phyloP scores from a whole-genome alignment of 2,113 vertebrate species.

The Campylomormyrus numenius region DNA sequence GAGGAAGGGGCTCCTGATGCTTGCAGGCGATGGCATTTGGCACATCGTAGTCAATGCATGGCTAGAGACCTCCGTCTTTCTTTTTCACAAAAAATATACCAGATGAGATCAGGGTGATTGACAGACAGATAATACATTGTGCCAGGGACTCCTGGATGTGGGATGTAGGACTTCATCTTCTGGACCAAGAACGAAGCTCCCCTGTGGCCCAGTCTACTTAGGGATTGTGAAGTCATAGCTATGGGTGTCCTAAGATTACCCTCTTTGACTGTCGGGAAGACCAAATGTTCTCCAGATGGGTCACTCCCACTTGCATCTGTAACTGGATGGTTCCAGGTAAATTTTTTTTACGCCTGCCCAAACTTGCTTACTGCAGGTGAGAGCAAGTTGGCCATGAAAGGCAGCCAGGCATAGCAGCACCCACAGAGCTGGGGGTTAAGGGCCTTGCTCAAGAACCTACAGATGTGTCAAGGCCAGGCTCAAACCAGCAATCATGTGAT shows the following conservation, averaged over 20 bases:
- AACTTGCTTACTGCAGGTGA: too few species aligned
- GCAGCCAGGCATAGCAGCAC: too few species aligned
- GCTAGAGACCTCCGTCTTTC: neutral
- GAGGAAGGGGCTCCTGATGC: neutral
- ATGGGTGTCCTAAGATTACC: neutral
- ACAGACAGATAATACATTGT: neutral
- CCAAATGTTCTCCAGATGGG: neutral
- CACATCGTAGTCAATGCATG: neutral
- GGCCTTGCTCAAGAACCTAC: too few species aligned
- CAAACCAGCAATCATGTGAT: too few species aligned
- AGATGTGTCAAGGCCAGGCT: too few species aligned
- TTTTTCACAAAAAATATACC: neutral
- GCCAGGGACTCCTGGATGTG: neutral
- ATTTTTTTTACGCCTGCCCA: too few species aligned
- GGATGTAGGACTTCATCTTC: neutral
- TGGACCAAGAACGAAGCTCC: neutral
- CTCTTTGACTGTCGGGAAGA: too few species aligned
- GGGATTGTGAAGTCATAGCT: neutral
- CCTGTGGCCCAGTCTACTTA: neutral
- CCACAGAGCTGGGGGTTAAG: too few species aligned
- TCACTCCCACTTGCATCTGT: neutral
- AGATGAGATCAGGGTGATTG: neutral
- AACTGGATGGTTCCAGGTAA: neutral
- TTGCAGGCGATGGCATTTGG: neutral
- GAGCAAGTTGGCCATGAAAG: too few species aligned